Evolutionary conservation across 2,797 vertebrate genomes (phyloP).

Genomic region (Alosa sapidissima): DNA sequence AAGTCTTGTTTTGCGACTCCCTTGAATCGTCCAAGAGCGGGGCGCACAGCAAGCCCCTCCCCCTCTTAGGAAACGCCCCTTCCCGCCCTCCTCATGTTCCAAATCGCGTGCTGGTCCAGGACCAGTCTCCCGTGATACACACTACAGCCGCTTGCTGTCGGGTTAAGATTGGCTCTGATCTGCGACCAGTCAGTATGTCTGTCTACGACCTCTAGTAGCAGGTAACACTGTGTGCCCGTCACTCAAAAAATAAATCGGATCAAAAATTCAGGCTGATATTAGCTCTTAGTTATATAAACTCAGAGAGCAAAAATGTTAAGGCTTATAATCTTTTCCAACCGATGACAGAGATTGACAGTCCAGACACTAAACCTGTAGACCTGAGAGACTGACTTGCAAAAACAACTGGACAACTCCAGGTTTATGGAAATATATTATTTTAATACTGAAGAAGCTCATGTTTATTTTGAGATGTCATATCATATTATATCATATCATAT

Average conservation of each 20-base stretch:
- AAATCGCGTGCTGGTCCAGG: neutral
- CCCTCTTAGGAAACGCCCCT: neutral
- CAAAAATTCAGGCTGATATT: constrained; percentile 1
- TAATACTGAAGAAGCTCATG: neutral
- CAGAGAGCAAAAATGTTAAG: neutral
- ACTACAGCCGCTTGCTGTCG: neutral
- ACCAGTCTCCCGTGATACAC: neutral
- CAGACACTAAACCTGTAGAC: neutral
- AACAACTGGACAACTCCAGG: neutral
- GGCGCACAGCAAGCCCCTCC: neutral
- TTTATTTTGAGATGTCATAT: neutral
- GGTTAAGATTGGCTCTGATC: neutral
- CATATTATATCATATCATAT: neutral
- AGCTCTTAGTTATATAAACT: constrained; percentile 2
- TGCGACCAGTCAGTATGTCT: neutral
- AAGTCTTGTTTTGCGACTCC: constrained; percentile 6
- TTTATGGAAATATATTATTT: neutral
- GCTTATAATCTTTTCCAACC: neutral
- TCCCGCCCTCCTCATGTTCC: neutral
- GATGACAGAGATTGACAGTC: neutral
- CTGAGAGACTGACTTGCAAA: neutral
- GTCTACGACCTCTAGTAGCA: neutral
- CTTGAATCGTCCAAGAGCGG: neutral
- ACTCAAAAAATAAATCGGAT: constrained; percentile 16
- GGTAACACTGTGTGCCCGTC: constrained; percentile 2